These are phyloP conservation scores for Eulemur rufifrons DNA, from an alignment of 2,113 vertebrate species.

Conservation along the genomic window DNA sequence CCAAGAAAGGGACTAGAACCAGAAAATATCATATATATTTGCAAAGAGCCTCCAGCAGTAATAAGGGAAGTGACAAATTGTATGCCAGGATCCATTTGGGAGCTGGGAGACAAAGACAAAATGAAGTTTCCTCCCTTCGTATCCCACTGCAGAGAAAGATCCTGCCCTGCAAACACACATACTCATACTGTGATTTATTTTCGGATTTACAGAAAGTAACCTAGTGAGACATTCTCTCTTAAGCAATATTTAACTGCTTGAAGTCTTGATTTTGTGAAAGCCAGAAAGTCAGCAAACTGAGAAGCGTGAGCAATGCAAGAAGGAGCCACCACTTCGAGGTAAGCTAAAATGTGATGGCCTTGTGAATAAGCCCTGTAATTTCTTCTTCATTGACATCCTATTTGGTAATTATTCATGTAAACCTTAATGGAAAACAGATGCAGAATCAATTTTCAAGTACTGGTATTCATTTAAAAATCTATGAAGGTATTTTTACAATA, in stretches of 20 bases:
- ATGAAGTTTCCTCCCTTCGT: neutral
- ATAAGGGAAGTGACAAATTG: neutral
- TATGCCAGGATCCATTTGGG: neutral
- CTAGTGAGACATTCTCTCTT: constrained; percentile 31
- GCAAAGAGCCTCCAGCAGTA: neutral
- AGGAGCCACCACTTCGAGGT: constrained; percentile 36
- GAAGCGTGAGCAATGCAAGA: neutral
- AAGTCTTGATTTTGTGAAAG: constrained; percentile 70
- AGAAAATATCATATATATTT: constrained; percentile 9
- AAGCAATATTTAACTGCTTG: constrained; percentile 47
- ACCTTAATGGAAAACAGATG: constrained; percentile 68
- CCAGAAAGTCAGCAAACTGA: constrained; percentile 53
- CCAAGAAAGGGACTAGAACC: neutral
- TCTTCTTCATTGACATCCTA: constrained; percentile 55
- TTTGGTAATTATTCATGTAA: constrained; percentile 78
- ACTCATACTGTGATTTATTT: neutral
- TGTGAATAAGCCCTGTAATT: constrained; percentile 68
- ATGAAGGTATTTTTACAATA: constrained; percentile 64
- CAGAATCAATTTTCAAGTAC: constrained; percentile 70
- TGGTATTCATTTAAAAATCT: constrained; percentile 71
- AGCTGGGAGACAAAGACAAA: neutral
- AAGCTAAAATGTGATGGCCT: constrained; percentile 68
- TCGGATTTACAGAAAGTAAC: neutral
- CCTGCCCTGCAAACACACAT: neutral
- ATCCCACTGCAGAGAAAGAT: neutral